Base-by-base conservation (phyloP, 2,113 vertebrate species). In the Neomonachus schauinslandi region DNA sequence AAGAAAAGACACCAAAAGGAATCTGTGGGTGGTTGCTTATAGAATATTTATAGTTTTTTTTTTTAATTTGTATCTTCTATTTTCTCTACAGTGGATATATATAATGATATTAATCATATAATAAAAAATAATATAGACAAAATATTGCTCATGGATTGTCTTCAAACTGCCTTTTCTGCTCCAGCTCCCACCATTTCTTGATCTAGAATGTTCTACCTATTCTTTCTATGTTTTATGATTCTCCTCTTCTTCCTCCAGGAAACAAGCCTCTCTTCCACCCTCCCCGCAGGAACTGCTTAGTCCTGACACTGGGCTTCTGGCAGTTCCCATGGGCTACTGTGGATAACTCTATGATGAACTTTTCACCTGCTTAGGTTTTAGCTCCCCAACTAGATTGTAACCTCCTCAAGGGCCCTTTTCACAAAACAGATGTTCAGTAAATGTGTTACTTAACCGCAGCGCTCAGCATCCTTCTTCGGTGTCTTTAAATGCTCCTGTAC, bases 131-230 rank as follows among this genome's bases (percentile, higher is more conserved):
- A 49, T 67, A 39, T 33, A 51, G 79, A 76, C 8, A 80, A 90
- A 79, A 59, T 84, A 76, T 77, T 93, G 49, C 16, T 79, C 88
- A 83, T 69, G 53, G 22, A 59, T 46, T 86, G 22, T 83, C 67
- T 95, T 91, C n/a, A 72, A 21, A 79, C 4, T 94, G 83, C 61
- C 46, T 63, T 84, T 92, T 94, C 36, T 95, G 46, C 46, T 69
- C 2, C 33, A 90, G 19, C 33, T 91, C 6, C 8, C 13, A 55
- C 19, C 10, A 10, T 93, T 89, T 22, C 22, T 96, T 77, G 28
- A 79, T 84, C 53, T 93, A 1, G 42, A 77, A 36, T 91, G 55
- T 24, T 31, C 24, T 65, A 33, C 55, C 57, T 76, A 65, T 80
- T 69, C 71, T 74, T 93, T 92, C 33, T 71, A 18, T 28, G 49